Conservation (phyloP, 2,113 vertebrate species). For the Trematomus loennbergii region DNA sequence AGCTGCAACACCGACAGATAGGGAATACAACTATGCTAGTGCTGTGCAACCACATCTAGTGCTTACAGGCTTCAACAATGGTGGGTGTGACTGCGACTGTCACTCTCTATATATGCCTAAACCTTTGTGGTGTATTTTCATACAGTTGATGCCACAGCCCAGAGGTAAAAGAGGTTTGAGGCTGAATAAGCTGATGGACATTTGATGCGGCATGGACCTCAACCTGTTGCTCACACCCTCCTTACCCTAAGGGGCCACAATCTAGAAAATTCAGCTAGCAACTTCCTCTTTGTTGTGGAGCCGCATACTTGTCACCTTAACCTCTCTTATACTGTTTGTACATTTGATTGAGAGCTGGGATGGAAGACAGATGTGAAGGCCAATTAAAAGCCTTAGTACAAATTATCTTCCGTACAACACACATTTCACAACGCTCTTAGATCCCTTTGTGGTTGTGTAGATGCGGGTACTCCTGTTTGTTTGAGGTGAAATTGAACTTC, state of each 20-base stretch:
- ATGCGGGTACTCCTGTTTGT: background rate
- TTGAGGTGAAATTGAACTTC: constrained; percentile 3
- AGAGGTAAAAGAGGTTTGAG: constrained; percentile 1
- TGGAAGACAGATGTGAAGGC: background rate
- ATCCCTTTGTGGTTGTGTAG: background rate
- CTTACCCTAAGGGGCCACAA: background rate
- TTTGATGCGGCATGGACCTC: constrained; percentile 21
- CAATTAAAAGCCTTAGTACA: background rate
- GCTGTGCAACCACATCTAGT: constrained; percentile 45
- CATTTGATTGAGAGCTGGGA: background rate
- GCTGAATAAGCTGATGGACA: constrained; percentile 38
- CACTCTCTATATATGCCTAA: constrained; percentile 10
- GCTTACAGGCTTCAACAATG: constrained; percentile 53
- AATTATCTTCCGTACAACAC: background rate
- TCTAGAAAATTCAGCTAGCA: background rate
- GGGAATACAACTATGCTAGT: constrained; percentile 46
- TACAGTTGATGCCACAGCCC: constrained; percentile 18
- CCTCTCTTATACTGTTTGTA: background rate
- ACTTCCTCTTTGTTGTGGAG: background rate
- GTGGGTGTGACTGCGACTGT: constrained; percentile 45
- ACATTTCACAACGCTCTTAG: background rate
- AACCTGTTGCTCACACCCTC: constrained; percentile 34
- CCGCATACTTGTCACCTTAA: constrained; percentile 4
- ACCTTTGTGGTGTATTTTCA: constrained; percentile 29
- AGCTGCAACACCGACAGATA: constrained; percentile 53